Percentiles rank a stretch among this genome's conserved stretches.
These are phyloP conservation scores for Cryptotermes secundus DNA, from an alignment of 1,140 invertebrate species.

Conservation along the genomic window DNA sequence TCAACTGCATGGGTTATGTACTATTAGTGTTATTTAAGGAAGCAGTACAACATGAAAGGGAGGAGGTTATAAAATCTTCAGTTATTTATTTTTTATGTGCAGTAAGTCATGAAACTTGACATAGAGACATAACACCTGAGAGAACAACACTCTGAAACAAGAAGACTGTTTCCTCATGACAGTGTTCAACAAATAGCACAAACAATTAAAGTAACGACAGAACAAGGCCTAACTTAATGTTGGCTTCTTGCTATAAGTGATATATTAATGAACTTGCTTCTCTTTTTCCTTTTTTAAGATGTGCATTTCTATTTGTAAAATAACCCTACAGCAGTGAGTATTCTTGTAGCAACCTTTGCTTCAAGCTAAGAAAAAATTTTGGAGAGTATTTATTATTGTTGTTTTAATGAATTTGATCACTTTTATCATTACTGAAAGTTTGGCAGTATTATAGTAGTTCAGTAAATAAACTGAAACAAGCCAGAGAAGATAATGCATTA, in stretches of 20 bases:
- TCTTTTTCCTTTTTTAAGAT: neutral
- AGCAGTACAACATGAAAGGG: neutral
- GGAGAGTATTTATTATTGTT: neutral
- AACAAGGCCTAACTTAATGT: slow-evolving; percentile 1
- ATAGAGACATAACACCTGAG: neutral
- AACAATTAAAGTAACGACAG: neutral
- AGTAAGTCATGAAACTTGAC: neutral
- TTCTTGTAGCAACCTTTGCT: neutral
- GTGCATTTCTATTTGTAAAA: neutral
- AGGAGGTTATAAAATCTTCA: neutral
- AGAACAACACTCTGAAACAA: neutral
- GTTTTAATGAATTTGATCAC: neutral
- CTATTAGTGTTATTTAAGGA: neutral
- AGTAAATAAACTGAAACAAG: neutral
- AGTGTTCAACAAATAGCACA: neutral
- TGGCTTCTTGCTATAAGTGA: neutral
- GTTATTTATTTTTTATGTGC: neutral
- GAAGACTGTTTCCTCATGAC: slow-evolving; percentile 7
- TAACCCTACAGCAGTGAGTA: neutral
- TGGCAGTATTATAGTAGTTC: neutral
- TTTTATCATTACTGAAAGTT: neutral
- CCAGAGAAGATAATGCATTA: neutral
- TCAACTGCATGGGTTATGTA: no score
- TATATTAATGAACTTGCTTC: neutral
- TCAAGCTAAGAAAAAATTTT: neutral